Base-by-base conservation (phyloP, 2,797 vertebrate species). In the Channa striata region DNA sequence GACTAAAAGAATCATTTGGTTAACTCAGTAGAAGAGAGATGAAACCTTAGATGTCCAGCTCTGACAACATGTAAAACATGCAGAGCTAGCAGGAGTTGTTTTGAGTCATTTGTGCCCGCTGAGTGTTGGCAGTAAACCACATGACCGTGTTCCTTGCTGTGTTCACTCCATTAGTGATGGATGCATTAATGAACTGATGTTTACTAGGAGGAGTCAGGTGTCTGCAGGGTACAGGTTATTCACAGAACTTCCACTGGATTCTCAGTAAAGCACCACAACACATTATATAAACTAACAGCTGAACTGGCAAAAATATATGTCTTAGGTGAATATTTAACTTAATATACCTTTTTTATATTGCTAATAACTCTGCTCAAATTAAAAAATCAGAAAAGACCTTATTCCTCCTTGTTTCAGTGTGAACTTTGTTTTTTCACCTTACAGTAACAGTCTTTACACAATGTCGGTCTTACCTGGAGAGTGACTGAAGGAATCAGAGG, bases 391-490 rank as follows among this genome's bases (percentile, higher is more conserved):
- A 40, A 40, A 40, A 40, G 11, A 14, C 8, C 3, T 40, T 14
- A 42, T 16, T 17, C n/a, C 9, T 44, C 17, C 17, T 8, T n/a
- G 16, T 8, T 17, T n/a, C 17, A 44, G 10, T 44, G 8, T 11
- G 3, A 44, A 10, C 0, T 20, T 19, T 46, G 44, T 44, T 44
- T 44, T 7, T 44, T 19, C 17, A 8, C n/a, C 17, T n/a, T 1
- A 19, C n/a, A 19, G 10, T 9, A 19, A 6, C 16, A 46, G 39
- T 51, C 49, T 56, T 43, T n/a, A 62, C 0, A 17, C 19, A 19
- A 17, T 42, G 40, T 46, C n/a, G 16, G 3, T 77, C 66, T 90
- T 93, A 98, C 97, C 97, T 93, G 96, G 93, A 56, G 96, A 96
- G 6, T 94, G 87, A 74, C 90, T 81, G n/a, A 94, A 97, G 44